A percentile compares a stretch with the other conserved stretches of the same genome.
phyloP scores from a whole-genome alignment of 2,888 invertebrate species.

The Eupithecia exiguata region DNA sequence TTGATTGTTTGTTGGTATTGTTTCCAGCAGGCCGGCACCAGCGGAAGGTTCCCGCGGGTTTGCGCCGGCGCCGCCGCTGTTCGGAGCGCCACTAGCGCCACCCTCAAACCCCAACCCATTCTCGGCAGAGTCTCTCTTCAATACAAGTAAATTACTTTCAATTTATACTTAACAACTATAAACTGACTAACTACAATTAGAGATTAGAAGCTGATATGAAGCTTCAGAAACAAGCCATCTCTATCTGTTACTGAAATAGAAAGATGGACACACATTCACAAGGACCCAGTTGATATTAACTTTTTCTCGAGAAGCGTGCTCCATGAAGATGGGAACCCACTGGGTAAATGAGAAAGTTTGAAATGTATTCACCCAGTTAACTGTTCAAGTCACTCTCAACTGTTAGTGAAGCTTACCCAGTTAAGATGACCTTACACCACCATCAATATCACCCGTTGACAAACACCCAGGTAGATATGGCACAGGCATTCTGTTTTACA shows the following conservation, averaged over 20 bases:
- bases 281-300: not conserved
- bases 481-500: no score
- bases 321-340: not conserved
- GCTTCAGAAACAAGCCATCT: not conserved
- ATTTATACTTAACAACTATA: not conserved
- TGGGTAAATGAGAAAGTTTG: no score
- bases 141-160: constrained; percentile 87
- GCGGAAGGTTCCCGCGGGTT: constrained; percentile 83
- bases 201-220: not conserved
- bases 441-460: not conserved
- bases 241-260: not conserved
- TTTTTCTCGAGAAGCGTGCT: not conserved
- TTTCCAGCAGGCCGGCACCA: constrained; percentile 73
- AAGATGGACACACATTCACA: not conserved
- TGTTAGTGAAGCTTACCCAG: not conserved
- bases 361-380: no score
- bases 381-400: no score
- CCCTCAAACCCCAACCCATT: constrained; percentile 91
- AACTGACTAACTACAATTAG: not conserved
- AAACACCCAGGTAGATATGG: not conserved
- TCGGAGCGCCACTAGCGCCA: constrained; percentile 86
- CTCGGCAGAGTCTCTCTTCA: constrained; percentile 94
- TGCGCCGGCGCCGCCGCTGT: constrained; percentile 86
- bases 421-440: not conserved
- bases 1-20: constrained; percentile 24